A percentile compares a stretch with the other conserved stretches of the same genome.
Evolutionary conservation across 2,113 vertebrate genomes (phyloP).

Genomic region (Pseudopodoces humilis): DNA sequence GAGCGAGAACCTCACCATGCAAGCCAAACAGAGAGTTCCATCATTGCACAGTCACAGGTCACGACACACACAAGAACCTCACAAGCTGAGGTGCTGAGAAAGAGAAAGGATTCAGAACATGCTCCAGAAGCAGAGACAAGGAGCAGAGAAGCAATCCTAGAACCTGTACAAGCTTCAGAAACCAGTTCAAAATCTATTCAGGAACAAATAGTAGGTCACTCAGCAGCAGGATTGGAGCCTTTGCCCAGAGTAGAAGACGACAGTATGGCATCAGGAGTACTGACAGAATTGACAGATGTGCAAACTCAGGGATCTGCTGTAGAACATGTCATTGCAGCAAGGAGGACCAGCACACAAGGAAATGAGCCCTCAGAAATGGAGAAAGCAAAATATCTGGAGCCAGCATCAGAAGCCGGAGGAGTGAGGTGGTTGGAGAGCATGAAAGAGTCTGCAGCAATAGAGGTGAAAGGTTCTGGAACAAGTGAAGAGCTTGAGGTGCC

Average conservation of each 20-base stretch:
- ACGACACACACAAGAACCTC: not conserved
- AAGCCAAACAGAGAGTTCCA: not conserved
- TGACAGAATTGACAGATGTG: not conserved
- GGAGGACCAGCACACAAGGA: not conserved
- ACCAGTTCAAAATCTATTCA: not conserved
- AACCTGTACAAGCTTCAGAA: not conserved
- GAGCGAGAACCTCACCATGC: not conserved
- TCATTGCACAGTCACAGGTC: not conserved
- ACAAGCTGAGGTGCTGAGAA: not conserved
- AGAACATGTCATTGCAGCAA: not conserved
- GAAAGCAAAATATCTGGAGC: not conserved
- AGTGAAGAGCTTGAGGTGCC: not conserved
- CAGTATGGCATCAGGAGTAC: not conserved
- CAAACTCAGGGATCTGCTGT: conserved; percentile 25
- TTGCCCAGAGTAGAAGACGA: not conserved
- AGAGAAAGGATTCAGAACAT: not conserved
- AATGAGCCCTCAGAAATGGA: not conserved
- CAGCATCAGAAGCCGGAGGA: not conserved
- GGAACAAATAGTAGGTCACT: not conserved
- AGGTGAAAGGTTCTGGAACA: not conserved
- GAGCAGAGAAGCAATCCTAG: not conserved
- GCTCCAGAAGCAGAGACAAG: not conserved
- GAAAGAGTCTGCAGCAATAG: not conserved
- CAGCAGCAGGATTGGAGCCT: not conserved
- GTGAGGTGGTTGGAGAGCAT: not conserved